Evolutionary conservation across 2,888 invertebrate genomes (phyloP).

Genomic region (Pachymerium ferrugineum): DNA sequence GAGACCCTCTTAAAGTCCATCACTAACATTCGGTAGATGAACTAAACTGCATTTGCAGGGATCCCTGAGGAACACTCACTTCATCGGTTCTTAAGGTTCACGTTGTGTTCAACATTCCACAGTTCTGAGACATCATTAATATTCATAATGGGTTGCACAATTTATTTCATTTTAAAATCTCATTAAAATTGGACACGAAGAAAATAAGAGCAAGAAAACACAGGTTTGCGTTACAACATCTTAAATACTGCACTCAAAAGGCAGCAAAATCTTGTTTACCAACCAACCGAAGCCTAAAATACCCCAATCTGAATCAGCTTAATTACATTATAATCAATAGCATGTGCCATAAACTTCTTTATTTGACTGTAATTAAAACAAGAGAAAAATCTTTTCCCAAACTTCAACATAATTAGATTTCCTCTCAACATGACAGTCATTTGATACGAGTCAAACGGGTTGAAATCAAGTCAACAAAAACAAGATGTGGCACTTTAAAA

Average conservation of each 20-base stretch:
- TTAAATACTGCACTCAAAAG: background rate
- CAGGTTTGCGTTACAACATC: too few relatives aligned
- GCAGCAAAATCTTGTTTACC: background rate
- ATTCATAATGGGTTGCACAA: too few relatives aligned
- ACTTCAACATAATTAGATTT: constrained; percentile 11
- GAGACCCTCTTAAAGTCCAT: background rate
- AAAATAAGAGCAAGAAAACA: too few relatives aligned
- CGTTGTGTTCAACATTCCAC: too few relatives aligned
- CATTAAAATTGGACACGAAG: too few relatives aligned
- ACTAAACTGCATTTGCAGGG: constrained; percentile 3
- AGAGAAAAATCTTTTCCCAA: background rate
- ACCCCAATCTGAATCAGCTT: background rate
- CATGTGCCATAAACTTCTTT: background rate
- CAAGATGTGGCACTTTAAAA: background rate
- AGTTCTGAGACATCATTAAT: too few relatives aligned
- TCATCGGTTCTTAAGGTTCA: background rate
- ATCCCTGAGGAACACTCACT: background rate
- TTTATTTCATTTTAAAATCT: too few relatives aligned
- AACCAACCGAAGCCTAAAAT: background rate
- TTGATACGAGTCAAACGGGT: background rate
- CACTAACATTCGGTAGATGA: background rate
- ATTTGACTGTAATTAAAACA: background rate
- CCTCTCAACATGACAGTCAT: background rate
- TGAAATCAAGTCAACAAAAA: background rate
- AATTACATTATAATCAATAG: constrained; percentile 17